A percentile compares a stretch with the other conserved stretches of the same genome.
Conservation (phyloP, 2,797 vertebrate species). For the Mormyrus proboscirostris region DNA sequence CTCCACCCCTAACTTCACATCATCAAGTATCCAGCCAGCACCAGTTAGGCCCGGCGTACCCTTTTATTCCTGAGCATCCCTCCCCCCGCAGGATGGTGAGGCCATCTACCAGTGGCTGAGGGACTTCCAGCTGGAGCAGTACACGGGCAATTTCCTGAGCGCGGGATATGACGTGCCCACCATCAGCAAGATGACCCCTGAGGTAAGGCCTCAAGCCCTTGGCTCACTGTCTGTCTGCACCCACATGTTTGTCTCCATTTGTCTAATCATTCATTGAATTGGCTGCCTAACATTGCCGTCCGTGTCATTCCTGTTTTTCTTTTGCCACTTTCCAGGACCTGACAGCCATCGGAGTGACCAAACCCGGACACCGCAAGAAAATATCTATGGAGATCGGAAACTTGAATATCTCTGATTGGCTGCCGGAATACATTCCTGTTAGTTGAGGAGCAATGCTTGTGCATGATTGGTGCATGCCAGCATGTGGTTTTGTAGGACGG, state of each 20-base stretch:
- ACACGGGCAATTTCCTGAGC: slow-evolving; percentile 79
- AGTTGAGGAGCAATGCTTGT: slow-evolving; percentile 21
- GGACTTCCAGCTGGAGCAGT: slow-evolving; percentile 89
- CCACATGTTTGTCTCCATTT: background rate
- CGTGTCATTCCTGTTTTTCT: background rate
- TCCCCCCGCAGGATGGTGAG: slow-evolving; percentile 71
- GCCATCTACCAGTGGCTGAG: slow-evolving; percentile 90
- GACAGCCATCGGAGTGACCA: slow-evolving; percentile 91
- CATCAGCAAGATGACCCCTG: slow-evolving; percentile 95
- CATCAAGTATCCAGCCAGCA: background rate
- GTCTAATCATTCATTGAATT: background rate
- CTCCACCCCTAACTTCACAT: background rate
- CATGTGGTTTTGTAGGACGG: background rate
- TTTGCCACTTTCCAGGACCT: slow-evolving; percentile 67
- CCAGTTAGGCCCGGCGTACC: background rate
- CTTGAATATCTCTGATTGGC: slow-evolving; percentile 86
- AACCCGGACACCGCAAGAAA: slow-evolving; percentile 93
- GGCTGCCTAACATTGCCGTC: background rate
- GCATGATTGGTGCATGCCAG: background rate
- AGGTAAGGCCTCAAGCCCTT: slow-evolving; percentile 56
- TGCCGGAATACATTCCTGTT: slow-evolving; percentile 89
- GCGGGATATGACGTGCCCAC: slow-evolving; percentile 90
- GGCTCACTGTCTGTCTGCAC: background rate
- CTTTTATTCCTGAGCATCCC: background rate
- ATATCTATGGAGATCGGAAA: slow-evolving; percentile 88